phyloP scores from a whole-genome alignment of 2,888 invertebrate species.

The Ferrisia virgata region DNA sequence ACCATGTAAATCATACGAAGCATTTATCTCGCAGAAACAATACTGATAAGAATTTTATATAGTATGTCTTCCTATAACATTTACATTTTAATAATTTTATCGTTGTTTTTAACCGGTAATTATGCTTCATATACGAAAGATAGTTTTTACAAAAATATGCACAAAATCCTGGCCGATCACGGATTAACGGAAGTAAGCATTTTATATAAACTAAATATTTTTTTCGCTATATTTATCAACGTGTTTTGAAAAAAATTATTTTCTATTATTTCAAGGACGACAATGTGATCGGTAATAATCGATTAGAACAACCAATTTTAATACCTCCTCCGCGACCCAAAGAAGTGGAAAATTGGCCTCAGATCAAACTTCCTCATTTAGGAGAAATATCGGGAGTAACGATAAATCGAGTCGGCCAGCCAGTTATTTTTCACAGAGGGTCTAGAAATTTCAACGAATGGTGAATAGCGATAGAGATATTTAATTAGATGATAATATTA shows the following conservation, averaged over 20 bases:
- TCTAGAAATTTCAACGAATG: conserved; percentile 72
- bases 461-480: not conserved
- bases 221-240: not conserved
- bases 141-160: conserved; percentile 19
- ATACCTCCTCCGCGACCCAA: conserved; percentile 1
- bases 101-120: not conserved
- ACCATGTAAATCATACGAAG: not conserved
- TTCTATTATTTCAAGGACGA: conserved; percentile 22
- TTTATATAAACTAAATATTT: not conserved
- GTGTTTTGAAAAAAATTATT: not conserved
- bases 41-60: not conserved
- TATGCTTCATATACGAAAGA: conserved; percentile 11
- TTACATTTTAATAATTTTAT: not conserved
- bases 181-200: conserved; percentile 30
- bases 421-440: conserved; percentile 82
- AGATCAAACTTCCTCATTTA: conserved; percentile 52
- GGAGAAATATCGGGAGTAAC: conserved; percentile 86
- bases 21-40: not conserved
- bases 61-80: not conserved
- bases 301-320: not conserved
- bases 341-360: conserved; percentile 43
- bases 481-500: not conserved
- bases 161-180: conserved; percentile 28
- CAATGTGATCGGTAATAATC: conserved; percentile 13
- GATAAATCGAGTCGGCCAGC: conserved; percentile 72